Evolutionary conservation across 2,888 invertebrate genomes (phyloP).

Genomic region (Synanthedon myopaeformis): DNA sequence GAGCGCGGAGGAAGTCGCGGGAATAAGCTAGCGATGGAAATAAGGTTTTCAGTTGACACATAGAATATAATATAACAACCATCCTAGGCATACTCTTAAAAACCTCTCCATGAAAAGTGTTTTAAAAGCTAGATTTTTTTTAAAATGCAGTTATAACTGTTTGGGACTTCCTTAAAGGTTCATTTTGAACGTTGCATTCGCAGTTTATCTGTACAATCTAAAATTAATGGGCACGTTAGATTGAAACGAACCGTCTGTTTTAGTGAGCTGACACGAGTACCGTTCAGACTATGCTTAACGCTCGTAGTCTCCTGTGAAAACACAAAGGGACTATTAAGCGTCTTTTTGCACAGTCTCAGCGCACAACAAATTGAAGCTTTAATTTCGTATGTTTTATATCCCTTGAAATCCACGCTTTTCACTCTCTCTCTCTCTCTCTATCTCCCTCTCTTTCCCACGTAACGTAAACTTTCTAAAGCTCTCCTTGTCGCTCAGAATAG

Average conservation of each 20-base stretch:
- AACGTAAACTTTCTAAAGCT: background rate
- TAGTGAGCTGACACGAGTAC: background rate
- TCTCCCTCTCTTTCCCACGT: background rate
- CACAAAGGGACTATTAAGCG: background rate
- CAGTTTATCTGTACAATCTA: background rate
- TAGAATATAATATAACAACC: no score
- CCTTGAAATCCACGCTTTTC: background rate
- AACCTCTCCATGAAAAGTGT: no score
- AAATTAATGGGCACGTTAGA: background rate
- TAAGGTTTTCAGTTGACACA: no score
- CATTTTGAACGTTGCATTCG: background rate
- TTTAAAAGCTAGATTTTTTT: no score
- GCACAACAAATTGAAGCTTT: background rate
- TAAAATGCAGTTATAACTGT: no score
- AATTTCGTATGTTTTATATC: background rate
- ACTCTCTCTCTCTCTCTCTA: background rate
- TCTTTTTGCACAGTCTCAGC: background rate
- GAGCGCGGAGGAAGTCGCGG: no score
- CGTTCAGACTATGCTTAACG: background rate
- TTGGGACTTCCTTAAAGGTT: background rate
- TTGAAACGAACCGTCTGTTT: background rate
- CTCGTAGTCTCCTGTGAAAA: background rate
- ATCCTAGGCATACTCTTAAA: no score
- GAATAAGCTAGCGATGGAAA: no score
- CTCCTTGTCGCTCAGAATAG: slow-evolving; percentile 11